Conservation (phyloP, 2,888 invertebrate species). For the Gari tellinella region DNA sequence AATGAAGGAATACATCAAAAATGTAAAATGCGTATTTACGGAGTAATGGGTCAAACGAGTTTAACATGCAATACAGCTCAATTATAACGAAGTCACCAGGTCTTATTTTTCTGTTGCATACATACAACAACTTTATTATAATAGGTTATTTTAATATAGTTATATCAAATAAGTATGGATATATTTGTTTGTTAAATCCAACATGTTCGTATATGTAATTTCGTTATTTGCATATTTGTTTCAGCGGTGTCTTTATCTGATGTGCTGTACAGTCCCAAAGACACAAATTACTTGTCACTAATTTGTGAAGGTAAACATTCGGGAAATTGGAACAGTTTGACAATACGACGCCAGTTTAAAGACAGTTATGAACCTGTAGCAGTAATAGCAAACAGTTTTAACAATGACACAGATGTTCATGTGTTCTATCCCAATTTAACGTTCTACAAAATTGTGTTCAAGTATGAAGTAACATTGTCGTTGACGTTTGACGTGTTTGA, state of each 20-base stretch:
- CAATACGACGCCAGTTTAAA: conserved; percentile 46
- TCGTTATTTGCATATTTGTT: too few relatives aligned
- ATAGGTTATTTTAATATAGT: too few relatives aligned
- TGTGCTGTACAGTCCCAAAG: conserved; percentile 38
- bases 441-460: conserved; percentile 17
- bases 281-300: conserved; percentile 40
- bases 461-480: conserved; percentile 34
- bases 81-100: too few relatives aligned
- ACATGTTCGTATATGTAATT: not conserved
- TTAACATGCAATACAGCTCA: too few relatives aligned
- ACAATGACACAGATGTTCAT: conserved; percentile 14
- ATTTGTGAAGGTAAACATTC: conserved; percentile 44
- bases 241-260: conserved; percentile 40
- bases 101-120: too few relatives aligned
- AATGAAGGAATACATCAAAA: too few relatives aligned
- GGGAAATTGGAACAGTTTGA: conserved; percentile 36
- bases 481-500: conserved; percentile 45
- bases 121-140: too few relatives aligned
- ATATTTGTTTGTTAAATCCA: not conserved
- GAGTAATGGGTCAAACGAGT: too few relatives aligned
- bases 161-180: too few relatives aligned
- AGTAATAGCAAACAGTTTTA: conserved; percentile 11
- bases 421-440: conserved; percentile 46
- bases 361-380: conserved; percentile 55
- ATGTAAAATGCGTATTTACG: too few relatives aligned